A percentile compares a stretch with the other conserved stretches of the same genome.
Conservation (phyloP, 2,113 vertebrate species). For the Actenoides hombroni region DNA sequence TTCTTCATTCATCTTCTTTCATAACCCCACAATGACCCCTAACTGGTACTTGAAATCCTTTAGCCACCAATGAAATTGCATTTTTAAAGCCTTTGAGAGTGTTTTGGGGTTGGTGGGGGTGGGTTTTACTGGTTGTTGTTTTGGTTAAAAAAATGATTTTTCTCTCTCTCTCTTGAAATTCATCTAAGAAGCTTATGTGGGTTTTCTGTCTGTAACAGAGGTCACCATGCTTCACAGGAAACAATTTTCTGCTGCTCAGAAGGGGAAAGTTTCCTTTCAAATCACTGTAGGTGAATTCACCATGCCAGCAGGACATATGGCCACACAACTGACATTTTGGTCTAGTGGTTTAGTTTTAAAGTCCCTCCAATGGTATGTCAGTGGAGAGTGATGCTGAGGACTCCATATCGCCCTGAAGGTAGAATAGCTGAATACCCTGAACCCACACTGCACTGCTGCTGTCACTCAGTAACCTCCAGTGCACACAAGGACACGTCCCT, state of each 20-base stretch:
- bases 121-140: background rate
- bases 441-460: background rate
- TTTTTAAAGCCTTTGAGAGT: background rate
- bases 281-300: background rate
- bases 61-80: background rate
- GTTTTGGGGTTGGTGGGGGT: background rate
- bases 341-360: background rate
- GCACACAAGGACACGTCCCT: accelerated
- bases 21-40: background rate
- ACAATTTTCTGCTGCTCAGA: background rate
- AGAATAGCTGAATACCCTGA: background rate
- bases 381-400: background rate
- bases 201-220: background rate
- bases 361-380: background rate
- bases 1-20: background rate
- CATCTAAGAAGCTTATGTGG: background rate
- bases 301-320: background rate
- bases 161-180: background rate
- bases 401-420: background rate
- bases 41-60: background rate
- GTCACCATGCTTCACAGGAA: background rate
- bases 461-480: accelerated
- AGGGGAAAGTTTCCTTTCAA: background rate
- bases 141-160: background rate
- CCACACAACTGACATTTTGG: background rate